A percentile compares a stretch with the other conserved stretches of the same genome.
Conservation (phyloP, 2,888 invertebrate genomes). For the Thereva unica region DNA sequence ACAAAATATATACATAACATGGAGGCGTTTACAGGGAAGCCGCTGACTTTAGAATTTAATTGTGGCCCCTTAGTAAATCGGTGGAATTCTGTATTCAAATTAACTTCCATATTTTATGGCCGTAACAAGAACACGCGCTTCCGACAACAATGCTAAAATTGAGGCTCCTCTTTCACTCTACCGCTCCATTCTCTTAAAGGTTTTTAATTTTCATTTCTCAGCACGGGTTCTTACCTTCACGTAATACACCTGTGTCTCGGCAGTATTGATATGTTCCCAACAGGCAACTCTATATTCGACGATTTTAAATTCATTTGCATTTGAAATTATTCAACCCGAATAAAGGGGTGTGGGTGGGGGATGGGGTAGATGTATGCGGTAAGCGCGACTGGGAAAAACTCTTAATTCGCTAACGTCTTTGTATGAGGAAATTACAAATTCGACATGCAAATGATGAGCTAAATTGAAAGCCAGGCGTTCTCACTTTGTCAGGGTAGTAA, state of each 20-base stretch:
- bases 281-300: slow-evolving; percentile 13
- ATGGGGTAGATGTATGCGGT: neutral
- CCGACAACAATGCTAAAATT: slow-evolving; percentile 8
- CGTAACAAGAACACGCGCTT: slow-evolving; percentile 28
- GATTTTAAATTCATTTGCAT: slow-evolving; percentile 21
- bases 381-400: neutral
- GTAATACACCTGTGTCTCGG: neutral
- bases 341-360: no score
- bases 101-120: slow-evolving; percentile 34
- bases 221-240: no score
- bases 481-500: neutral
- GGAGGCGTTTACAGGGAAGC: slow-evolving; percentile 14
- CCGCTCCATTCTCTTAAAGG: no score
- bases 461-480: neutral
- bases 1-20: slow-evolving; percentile 1
- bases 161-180: neutral
- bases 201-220: no score
- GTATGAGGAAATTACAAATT: slow-evolving; percentile 18
- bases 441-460: slow-evolving; percentile 20
- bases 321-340: slow-evolving; percentile 19
- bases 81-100: slow-evolving; percentile 33
- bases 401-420: slow-evolving; percentile 8
- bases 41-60: slow-evolving; percentile 33
- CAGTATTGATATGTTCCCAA: neutral
- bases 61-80: slow-evolving; percentile 29